Conservation (phyloP, 2,113 vertebrate species). For the Caranx ignobilis region DNA sequence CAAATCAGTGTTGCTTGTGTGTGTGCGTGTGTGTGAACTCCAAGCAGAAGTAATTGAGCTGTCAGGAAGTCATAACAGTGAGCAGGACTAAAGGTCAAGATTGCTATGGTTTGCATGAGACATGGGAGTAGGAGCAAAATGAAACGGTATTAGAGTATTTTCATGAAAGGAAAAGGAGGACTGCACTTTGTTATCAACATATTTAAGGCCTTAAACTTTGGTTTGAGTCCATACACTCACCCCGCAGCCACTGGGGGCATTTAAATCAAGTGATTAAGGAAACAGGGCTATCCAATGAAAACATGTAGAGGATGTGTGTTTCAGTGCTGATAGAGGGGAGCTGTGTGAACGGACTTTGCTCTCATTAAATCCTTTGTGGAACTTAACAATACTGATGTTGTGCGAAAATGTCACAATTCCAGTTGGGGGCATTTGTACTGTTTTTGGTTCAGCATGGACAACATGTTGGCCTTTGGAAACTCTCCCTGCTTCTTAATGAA, state of each 20-base stretch:
- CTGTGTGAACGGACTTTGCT: slow-evolving; percentile 17
- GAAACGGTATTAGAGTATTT: slow-evolving; percentile 15
- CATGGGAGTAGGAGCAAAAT: background rate
- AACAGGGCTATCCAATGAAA: slow-evolving; percentile 61
- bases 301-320: slow-evolving; percentile 67
- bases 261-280: slow-evolving; percentile 57
- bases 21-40: background rate
- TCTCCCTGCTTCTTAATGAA: background rate
- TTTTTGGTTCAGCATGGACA: slow-evolving; percentile 2
- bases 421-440: slow-evolving; percentile 4
- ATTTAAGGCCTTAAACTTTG: background rate
- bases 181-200: background rate
- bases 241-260: slow-evolving; percentile 13
- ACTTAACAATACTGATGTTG: background rate
- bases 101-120: slow-evolving; percentile 2
- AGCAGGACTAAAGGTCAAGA: slow-evolving; percentile 52
- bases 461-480: background rate
- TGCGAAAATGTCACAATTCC: background rate
- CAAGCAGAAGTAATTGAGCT: slow-evolving; percentile 44
- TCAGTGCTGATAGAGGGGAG: slow-evolving; percentile 21
- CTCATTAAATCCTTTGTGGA: slow-evolving; percentile 28
- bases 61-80: slow-evolving; percentile 62
- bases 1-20: background rate
- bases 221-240: background rate
- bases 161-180: slow-evolving; percentile 6